Percentiles rank a stretch among this genome's conserved stretches.
Conservation (phyloP, 2,797 vertebrate species). For the Botia almorhae region DNA sequence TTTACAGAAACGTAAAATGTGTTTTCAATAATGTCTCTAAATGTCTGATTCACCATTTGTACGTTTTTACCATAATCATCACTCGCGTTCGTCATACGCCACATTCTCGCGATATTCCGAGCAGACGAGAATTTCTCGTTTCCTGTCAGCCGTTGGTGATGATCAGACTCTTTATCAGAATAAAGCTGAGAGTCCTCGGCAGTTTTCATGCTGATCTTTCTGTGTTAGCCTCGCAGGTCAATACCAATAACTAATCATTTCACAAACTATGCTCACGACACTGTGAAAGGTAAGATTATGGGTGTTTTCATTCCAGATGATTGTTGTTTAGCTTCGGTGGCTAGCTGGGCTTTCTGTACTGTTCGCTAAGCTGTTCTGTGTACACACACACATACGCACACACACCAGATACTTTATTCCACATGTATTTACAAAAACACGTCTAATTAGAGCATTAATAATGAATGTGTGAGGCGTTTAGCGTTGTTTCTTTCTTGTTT, state of each 20-base stretch:
- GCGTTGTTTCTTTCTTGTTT: neutral
- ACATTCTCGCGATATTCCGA: conserved; percentile 55
- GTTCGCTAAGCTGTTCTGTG: conserved; percentile 2
- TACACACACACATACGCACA: neutral
- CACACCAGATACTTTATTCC: neutral
- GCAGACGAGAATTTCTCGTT: conserved; percentile 4
- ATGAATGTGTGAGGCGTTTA: neutral
- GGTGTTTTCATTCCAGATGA: too few species aligned
- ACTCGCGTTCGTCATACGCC: neutral
- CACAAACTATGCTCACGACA: conserved; percentile 21
- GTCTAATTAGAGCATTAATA: neutral
- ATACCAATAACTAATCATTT: neutral
- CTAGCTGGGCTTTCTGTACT: conserved; percentile 32
- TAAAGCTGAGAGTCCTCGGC: conserved; percentile 34
- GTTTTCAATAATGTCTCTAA: conserved; percentile 6
- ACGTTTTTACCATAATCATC: too few species aligned
- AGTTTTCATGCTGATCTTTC: conserved; percentile 6
- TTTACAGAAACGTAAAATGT: neutral
- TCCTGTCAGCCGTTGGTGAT: conserved; percentile 43
- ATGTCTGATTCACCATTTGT: neutral
- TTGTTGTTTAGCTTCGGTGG: conserved; percentile 27
- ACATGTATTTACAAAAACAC: neutral
- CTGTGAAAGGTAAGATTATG: conserved; percentile 30
- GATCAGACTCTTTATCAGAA: conserved; percentile 49
- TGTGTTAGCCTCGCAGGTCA: neutral